Conservation (phyloP, 1,140 invertebrate genomes). For the Aphidius ervi region DNA sequence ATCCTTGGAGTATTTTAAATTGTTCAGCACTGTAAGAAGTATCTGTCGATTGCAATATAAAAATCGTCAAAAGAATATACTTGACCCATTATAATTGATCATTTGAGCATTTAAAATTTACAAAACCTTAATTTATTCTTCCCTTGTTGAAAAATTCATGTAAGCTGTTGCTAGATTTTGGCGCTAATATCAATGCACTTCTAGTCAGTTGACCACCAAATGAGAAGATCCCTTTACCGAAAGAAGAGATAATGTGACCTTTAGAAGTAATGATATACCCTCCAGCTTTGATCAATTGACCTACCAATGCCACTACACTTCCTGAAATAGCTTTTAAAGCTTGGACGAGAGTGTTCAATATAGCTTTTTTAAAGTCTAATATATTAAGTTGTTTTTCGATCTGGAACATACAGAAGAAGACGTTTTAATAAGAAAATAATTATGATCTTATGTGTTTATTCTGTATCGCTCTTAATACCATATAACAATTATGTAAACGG, state of each 20-base stretch:
- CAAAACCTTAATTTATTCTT: too few species aligned
- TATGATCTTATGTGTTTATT: too few species aligned
- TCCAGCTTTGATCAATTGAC: constrained; percentile 77
- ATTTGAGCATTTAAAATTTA: too few species aligned
- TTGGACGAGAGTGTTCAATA: constrained; percentile 74
- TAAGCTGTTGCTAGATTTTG: constrained; percentile 33
- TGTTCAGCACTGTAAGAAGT: too few species aligned
- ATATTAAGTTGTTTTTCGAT: constrained; percentile 56
- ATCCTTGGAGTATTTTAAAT: too few species aligned
- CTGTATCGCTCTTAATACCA: too few species aligned
- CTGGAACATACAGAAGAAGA: too few species aligned
- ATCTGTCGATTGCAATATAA: too few species aligned
- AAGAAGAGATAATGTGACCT: constrained; percentile 65
- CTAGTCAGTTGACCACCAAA: constrained; percentile 72
- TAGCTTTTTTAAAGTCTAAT: constrained; percentile 75
- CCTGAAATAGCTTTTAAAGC: constrained; percentile 81
- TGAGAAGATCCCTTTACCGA: constrained; percentile 70
- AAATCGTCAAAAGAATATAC: too few species aligned
- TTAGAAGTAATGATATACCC: constrained; percentile 70
- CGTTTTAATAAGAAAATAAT: too few species aligned
- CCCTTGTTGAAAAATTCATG: neutral
- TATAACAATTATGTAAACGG: too few species aligned
- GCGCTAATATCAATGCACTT: constrained; percentile 62
- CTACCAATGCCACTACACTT: constrained; percentile 76
- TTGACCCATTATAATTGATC: too few species aligned